Conservation (phyloP, 2,797 vertebrate genomes). For the Columba guinea region DNA sequence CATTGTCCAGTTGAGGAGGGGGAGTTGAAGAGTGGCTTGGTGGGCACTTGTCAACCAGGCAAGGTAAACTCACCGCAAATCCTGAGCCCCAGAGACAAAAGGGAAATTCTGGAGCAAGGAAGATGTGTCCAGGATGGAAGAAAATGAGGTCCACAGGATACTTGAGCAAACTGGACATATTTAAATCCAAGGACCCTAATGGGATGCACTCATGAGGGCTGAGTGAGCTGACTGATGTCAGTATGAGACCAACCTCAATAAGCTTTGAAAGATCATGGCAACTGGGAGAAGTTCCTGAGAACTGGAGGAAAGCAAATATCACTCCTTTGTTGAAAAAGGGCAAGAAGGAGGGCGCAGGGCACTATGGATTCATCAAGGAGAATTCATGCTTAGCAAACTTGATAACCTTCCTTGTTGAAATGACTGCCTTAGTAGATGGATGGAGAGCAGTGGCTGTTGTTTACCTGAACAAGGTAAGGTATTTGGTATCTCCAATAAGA, state of each 20-base stretch:
- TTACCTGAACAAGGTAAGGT: background rate
- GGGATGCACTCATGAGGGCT: background rate
- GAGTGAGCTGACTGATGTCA: background rate
- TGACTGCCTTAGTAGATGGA: background rate
- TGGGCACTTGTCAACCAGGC: too few species aligned
- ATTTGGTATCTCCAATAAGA: background rate
- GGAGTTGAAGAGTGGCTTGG: too few species aligned
- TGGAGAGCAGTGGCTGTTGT: background rate
- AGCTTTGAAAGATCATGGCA: background rate
- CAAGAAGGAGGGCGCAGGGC: background rate
- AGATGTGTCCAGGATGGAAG: background rate
- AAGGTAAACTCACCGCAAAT: too few species aligned
- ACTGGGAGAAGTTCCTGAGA: background rate
- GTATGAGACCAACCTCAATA: background rate
- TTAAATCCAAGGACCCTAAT: background rate
- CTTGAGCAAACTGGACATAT: background rate
- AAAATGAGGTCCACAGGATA: background rate
- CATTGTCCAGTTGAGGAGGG: too few species aligned
- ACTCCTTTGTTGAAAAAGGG: background rate
- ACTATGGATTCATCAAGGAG: background rate
- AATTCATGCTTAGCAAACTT: background rate
- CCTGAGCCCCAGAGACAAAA: too few species aligned
- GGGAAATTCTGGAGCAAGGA: background rate
- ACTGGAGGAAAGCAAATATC: background rate
- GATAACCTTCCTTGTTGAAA: background rate